Conservation (phyloP, 2,797 vertebrate species). For the Phoxinus dragarum region DNA sequence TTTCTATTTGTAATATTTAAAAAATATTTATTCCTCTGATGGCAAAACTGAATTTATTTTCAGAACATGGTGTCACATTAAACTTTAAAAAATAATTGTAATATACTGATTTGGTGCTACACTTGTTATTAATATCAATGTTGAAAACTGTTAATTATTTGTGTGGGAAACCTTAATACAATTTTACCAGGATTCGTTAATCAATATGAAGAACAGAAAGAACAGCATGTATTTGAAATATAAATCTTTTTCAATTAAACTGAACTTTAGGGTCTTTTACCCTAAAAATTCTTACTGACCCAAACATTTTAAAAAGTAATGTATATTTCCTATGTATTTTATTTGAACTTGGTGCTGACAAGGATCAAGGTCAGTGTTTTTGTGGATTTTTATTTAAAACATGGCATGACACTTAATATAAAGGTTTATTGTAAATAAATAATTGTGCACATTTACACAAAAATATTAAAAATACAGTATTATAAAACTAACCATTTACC, state of each 20-base stretch:
- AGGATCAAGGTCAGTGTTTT: background rate
- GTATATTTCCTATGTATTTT: background rate
- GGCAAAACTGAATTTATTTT: background rate
- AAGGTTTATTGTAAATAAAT: conserved; percentile 36
- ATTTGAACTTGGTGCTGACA: background rate
- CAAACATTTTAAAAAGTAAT: background rate
- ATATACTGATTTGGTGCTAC: background rate
- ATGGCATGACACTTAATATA: background rate
- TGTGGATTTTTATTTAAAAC: background rate
- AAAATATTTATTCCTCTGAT: background rate
- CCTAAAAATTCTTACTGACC: background rate
- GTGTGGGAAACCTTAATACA: background rate
- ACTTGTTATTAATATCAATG: background rate
- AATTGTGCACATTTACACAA: background rate
- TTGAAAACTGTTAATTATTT: background rate
- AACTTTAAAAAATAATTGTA: background rate
- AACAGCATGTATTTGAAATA: background rate
- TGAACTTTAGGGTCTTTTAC: background rate
- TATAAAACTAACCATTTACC: conserved; percentile 10
- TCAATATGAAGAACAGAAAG: background rate
- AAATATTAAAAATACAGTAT: conserved; percentile 16
- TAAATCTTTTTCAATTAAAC: background rate
- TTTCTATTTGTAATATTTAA: background rate
- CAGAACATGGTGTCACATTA: background rate
- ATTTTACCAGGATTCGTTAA: background rate